Evolutionary conservation across 2,888 invertebrate genomes (phyloP), one percentile per base, ranked within the genome.

Genomic region (Boloria euphrosyne): DNA sequence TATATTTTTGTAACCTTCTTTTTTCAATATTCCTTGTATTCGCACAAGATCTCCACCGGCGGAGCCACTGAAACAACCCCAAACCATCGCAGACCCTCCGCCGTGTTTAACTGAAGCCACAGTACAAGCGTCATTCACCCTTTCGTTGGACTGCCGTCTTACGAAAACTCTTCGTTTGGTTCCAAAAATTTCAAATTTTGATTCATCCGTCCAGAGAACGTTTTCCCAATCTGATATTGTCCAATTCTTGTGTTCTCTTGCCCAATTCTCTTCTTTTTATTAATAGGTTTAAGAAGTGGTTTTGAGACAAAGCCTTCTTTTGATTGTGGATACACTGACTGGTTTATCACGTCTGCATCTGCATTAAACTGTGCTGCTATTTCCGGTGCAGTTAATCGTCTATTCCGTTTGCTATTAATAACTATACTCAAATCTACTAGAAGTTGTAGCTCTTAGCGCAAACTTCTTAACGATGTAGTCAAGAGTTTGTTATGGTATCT

Each of bases 211-310:
- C 50, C 50, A 50, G 18, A 50, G 16, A 13, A 50, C 50, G 4
- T 50, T 55, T 55, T 44, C 13, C 18, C 44, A 57, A n/a, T 46
- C 44, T 5, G 3, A 13, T n/a, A 2, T 44, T 10, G 55, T 44
- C 18, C 55, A 44, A n/a, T 57, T 46, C 17, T 46, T 13, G 14
- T 57, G 47, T 18, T 44, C 6, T 46, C 22, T 13, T 2, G 44
- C 46, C 57, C 57, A 57, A n/a, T 57, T 44, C 18, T 57, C 13
- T 57, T 44, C 5, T 57, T 57, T 46, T n/a, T 18, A 13, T 44
- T 44, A 22, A 46, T 46, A n/a, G 22, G 2, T 18, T 17, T 46
- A 18, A 46, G 27, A 38, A 13, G 46, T n/a, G 10, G 57, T 57
- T 31, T 17, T 13, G 13, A 14, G 22, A 22, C 22, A 22, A 22